These are phyloP conservation scores for Caiman crocodilus DNA, from an alignment of 2,797 vertebrate genomes.

Conservation along the genomic window DNA sequence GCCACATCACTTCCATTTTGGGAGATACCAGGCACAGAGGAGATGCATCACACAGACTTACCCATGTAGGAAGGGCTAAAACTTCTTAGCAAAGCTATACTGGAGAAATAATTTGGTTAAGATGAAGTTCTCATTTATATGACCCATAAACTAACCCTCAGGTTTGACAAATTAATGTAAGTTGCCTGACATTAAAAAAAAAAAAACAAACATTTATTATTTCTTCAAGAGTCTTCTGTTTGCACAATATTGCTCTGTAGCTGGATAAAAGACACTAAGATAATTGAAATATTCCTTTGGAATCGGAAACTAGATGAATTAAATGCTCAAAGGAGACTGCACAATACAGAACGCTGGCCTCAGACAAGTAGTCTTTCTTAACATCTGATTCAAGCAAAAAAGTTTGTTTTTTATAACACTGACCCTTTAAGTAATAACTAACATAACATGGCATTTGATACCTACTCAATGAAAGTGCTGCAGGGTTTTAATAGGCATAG, in stretches of 20 bases:
- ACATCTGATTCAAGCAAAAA: not conserved
- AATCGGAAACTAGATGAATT: not conserved
- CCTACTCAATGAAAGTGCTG: not conserved
- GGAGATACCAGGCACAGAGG: too few species aligned
- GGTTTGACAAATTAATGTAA: not conserved
- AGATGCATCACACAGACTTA: too few species aligned
- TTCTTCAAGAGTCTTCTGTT: not conserved
- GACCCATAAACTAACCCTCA: not conserved
- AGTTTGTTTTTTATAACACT: not conserved
- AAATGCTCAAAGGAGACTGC: not conserved
- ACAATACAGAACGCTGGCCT: not conserved
- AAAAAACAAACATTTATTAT: not conserved
- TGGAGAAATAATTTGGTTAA: not conserved
- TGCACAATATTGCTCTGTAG: not conserved
- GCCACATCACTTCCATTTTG: too few species aligned
- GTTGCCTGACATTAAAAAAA: not conserved
- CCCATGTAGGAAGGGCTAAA: not conserved
- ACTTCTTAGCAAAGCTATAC: slow-evolving; percentile 33
- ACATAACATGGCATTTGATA: not conserved
- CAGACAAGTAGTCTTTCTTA: not conserved
- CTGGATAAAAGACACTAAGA: not conserved
- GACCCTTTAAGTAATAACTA: not conserved
- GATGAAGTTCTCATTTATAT: not conserved
- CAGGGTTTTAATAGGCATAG: not conserved
- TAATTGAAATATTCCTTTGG: not conserved